A percentile compares a stretch with the other conserved stretches of the same genome.
These are phyloP conservation scores for Polypterus senegalus DNA, from an alignment of 2,113 vertebrate species.

Conservation along the genomic window DNA sequence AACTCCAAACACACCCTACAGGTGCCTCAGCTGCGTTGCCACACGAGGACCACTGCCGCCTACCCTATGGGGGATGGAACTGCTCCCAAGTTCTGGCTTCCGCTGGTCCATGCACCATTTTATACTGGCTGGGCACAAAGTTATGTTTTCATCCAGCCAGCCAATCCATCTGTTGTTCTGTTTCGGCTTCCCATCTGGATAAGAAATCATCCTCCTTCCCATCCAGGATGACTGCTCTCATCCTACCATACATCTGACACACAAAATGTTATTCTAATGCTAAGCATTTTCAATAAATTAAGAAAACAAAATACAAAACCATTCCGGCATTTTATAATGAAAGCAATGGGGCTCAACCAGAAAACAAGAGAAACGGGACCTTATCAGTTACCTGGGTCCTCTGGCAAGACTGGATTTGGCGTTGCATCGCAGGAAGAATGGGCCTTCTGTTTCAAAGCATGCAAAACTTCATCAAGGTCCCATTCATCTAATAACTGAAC, in stretches of 20 bases:
- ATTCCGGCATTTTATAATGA: background rate
- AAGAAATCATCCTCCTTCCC: background rate
- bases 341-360: background rate
- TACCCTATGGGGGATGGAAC: no score
- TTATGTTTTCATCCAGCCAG: no score
- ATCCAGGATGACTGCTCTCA: background rate
- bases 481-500: slow-evolving; percentile 49
- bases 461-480: slow-evolving; percentile 40
- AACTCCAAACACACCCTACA: no score
- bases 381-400: slow-evolving; percentile 7
- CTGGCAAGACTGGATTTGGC: slow-evolving; percentile 4
- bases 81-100: no score
- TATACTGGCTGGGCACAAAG: no score
- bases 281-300: background rate
- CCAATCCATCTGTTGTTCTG: no score
- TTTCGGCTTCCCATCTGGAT: no score
- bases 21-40: no score
- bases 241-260: background rate
- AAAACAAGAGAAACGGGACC: no score
- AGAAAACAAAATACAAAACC: background rate
- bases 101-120: no score
- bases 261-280: background rate
- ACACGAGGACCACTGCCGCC: no score
- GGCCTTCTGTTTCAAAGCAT: slow-evolving; percentile 27
- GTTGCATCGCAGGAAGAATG: background rate